Base-by-base conservation (phyloP, 2,113 vertebrate genomes). In the Calyptommatus sinebrachiatus region DNA sequence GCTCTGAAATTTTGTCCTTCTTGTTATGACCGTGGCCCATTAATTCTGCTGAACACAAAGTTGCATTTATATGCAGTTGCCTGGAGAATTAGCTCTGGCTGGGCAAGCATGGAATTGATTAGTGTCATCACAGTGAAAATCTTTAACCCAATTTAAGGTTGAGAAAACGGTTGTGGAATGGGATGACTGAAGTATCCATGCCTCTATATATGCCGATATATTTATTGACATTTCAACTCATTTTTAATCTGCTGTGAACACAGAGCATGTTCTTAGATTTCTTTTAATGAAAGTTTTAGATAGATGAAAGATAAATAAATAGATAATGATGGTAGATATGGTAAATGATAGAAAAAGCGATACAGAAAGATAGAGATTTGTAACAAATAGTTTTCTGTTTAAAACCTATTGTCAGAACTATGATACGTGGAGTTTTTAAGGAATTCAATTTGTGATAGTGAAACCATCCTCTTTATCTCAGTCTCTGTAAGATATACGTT, bases 141-240 rank as follows among this genome's bases (percentile, higher is more conserved):
- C 74, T 84, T 88, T 24, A 66, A 35, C 65, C 77, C 75, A 29
- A 53, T 50, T 67, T 50, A 80, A 85, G 86, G 69, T 82, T 88
- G 82, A 61, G 75, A 9, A 82, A 80, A 71, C 71, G 82, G 80
- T 83, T 76, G 20, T 65, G 35, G 76, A 24, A 48, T 2, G 4
- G 77, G 60, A 10, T 0, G 3, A 9, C 10, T 65, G 1, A 53
- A 86, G 46, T 26, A 53, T 29, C 0, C 0, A 1, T 5, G n/a
- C 10, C 4, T 71, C 35, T 71, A 20, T 35, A 65, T 3, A 0
- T 28, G 74, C 73, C 68, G 20, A 0, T 29, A 0, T 0, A 0
- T 16, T 4, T 14, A 35, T 28, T 57, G 71, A 73, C 46, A n/a
- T 3, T 45, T 41, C 28, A 21, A n/a, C 29, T 60, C 1, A 0